Evolutionary conservation across 2,113 vertebrate genomes (phyloP), one percentile per base, ranked within the genome.

Genomic region (Dasyurus viverrinus): DNA sequence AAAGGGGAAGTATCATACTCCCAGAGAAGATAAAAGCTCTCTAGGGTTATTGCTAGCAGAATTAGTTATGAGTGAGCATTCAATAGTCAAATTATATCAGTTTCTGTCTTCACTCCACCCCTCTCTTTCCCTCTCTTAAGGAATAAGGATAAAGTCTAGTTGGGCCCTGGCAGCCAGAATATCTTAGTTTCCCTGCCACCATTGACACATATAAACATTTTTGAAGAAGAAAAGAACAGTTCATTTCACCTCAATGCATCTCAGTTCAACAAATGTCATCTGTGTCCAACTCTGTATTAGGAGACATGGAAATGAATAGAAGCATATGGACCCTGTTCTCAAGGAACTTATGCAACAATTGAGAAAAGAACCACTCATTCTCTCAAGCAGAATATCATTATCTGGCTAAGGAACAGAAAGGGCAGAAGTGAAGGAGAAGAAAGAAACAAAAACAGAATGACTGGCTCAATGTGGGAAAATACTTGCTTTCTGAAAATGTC

Each of bases 1-100:
- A 55, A 68, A 95, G 60, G 96, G 95, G 76, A 94, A 0, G 1
- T 42, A 46, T 94, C 42, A 1, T 46, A 89, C 91, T 42, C 53
- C 53, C 36, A 24, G 16, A 1, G 0, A 16, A 30, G 93, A 94
- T 50, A 0, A 0, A 53, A 16, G 47, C n/a, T 96, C 57, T 76
- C 93, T 48, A 2, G 14, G 93, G 48, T 0, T 76, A n/a, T 42
- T 36, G 9, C 11, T 52, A 1, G 1, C 0, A 3, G 54, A 92
- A n/a, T 42, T 8, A 54, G 46, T 46, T 4, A 11, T 84, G 0
- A n/a, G 36, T 23, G 53, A 12, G 10, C 1, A 26, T 95, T 52
- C 30, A 54, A 89, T 0, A 60, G 6, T 0, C 36, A 10, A 42
- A 54, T 36, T 93, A 22, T 57, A 3, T 0, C 90, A n/a, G 60